These are phyloP conservation scores for Scomber colias DNA, from an alignment of 2,113 vertebrate genomes.

Conservation along the genomic window DNA sequence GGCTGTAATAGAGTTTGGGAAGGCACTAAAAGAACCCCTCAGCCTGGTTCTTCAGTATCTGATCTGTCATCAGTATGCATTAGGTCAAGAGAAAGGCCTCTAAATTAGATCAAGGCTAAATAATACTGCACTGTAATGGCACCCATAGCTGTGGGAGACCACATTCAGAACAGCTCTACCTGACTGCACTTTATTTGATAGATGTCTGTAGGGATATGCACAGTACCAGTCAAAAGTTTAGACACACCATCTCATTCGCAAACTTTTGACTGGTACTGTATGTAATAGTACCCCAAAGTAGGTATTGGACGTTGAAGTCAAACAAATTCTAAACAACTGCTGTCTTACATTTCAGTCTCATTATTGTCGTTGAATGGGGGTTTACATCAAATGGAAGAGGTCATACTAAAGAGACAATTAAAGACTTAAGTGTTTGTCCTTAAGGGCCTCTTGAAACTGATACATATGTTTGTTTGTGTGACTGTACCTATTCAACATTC, in stretches of 20 bases:
- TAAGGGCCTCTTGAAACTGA: neutral
- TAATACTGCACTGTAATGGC: slow-evolving; percentile 66
- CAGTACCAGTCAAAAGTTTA: too few relatives aligned
- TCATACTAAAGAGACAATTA: neutral
- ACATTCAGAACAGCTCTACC: slow-evolving; percentile 56
- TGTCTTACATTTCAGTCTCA: neutral
- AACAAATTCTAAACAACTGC: neutral
- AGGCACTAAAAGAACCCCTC: slow-evolving; percentile 51
- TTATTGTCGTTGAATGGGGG: neutral
- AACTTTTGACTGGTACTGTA: neutral
- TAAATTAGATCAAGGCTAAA: slow-evolving; percentile 72
- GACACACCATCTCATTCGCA: too few relatives aligned
- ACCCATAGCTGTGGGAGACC: slow-evolving; percentile 60
- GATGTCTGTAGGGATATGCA: slow-evolving; percentile 7
- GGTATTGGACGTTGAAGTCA: neutral
- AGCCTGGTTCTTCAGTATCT: slow-evolving; percentile 49
- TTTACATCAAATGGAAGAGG: neutral
- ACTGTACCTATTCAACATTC: slow-evolving; percentile 12
- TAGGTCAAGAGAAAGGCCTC: slow-evolving; percentile 68
- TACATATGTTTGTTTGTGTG: slow-evolving; percentile 37
- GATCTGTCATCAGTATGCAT: slow-evolving; percentile 76
- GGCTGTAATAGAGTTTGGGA: slow-evolving; percentile 76
- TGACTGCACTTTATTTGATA: slow-evolving; percentile 45
- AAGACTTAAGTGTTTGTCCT: slow-evolving; percentile 7
- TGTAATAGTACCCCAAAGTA: neutral